phyloP scores from a whole-genome alignment of 2,797 vertebrate genomes.

The Pyrrhura leucotis region DNA sequence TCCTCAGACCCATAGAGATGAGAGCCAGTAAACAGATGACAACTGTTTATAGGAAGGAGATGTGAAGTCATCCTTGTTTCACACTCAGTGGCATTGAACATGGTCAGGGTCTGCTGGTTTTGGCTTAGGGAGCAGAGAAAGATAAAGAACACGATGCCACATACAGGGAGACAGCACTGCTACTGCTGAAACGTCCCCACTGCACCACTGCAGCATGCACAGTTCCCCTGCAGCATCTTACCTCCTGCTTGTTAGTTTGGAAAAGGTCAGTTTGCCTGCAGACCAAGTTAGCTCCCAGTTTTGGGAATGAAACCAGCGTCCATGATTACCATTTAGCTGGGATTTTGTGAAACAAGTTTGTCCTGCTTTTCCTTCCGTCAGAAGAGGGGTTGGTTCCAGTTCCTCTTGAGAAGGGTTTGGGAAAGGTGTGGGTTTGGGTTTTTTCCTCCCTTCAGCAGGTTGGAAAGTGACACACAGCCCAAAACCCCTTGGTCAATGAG shows the following conservation, averaged over 20 bases:
- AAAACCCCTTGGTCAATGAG: slow-evolving; percentile 77
- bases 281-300: not conserved
- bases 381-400: not conserved
- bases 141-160: fast-evolving
- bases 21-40: not conserved
- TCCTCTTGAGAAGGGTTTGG: not conserved
- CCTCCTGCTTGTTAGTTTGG: not conserved
- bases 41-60: not conserved
- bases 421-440: not conserved
- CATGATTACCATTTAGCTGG: fast-evolving
- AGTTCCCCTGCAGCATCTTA: not conserved
- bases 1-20: not conserved
- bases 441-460: not conserved
- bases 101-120: not conserved
- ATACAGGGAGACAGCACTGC: not conserved
- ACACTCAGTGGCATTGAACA: fast-evolving
- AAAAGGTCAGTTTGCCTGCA: not conserved
- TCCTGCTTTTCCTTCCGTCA: not conserved
- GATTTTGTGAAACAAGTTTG: not conserved
- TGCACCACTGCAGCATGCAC: fast-evolving
- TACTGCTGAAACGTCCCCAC: fast-evolving
- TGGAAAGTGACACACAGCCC: slow-evolving; percentile 60
- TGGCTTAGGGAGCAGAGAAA: not conserved
- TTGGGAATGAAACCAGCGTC: not conserved
- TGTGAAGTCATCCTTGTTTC: not conserved